Conservation (phyloP, 2,888 invertebrate genomes). For the Scaptodrosophila latifasciaeformis region DNA sequence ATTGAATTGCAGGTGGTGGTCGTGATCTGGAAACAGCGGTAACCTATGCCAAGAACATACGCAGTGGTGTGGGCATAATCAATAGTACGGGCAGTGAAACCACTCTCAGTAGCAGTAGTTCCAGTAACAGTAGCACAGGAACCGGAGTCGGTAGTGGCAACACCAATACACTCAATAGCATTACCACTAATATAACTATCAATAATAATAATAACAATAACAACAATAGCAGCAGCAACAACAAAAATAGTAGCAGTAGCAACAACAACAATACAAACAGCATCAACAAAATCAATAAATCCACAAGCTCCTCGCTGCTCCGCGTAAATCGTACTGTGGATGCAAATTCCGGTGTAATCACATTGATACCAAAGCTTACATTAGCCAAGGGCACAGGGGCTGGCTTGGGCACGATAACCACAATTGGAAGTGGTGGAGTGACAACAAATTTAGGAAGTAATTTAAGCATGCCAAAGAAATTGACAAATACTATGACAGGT, state of each 20-base stretch:
- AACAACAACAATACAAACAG: too few species aligned
- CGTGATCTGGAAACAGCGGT: slow-evolving; percentile 90
- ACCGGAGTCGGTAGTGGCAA: slow-evolving; percentile 15
- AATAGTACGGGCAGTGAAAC: slow-evolving; percentile 28
- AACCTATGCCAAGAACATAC: slow-evolving; percentile 77
- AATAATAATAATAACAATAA: slow-evolving; percentile 67
- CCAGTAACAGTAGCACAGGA: slow-evolving; percentile 8
- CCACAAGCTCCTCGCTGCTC: too few species aligned
- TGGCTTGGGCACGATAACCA: slow-evolving; percentile 10
- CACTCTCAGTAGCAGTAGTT: slow-evolving; percentile 31
- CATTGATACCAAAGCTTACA: slow-evolving; percentile 12
- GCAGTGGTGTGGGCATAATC: slow-evolving; percentile 65
- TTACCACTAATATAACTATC: slow-evolving; percentile 34
- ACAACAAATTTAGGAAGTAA: slow-evolving; percentile 27
- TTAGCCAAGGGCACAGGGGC: slow-evolving; percentile 2
- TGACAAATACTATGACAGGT: slow-evolving; percentile 33
- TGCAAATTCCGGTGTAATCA: background rate
- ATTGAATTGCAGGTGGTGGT: slow-evolving; percentile 82
- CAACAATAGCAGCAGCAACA: slow-evolving; percentile 36
- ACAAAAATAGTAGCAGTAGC: slow-evolving; percentile 12
- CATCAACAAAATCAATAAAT: too few species aligned
- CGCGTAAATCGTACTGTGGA: too few species aligned
- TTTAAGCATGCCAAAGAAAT: slow-evolving; percentile 58
- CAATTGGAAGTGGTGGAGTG: slow-evolving; percentile 5
- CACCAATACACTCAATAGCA: slow-evolving; percentile 37